These are phyloP conservation scores for Drosophila siamana DNA, from an alignment of 2,888 invertebrate genomes.

Conservation along the genomic window DNA sequence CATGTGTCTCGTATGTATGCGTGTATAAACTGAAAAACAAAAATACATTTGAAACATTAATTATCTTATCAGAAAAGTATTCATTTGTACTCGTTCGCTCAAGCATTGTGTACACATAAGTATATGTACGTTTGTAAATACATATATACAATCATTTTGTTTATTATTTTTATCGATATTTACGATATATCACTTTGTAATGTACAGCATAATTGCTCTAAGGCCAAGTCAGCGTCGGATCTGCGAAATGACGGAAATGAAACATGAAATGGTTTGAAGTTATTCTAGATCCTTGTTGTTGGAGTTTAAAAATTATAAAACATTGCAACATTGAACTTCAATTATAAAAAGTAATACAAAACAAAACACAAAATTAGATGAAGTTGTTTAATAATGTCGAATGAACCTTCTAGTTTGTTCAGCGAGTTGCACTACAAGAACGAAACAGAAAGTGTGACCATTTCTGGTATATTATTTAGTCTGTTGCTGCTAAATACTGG, in stretches of 20 bases:
- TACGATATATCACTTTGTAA: neutral
- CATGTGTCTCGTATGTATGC: conserved; percentile 20
- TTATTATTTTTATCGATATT: conserved; percentile 26
- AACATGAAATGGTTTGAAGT: neutral
- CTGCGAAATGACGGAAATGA: conserved; percentile 4
- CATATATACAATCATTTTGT: conserved; percentile 22
- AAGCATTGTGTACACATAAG: conserved; percentile 28
- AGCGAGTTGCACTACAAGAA: neutral
- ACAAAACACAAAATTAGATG: neutral
- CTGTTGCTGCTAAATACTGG: neutral
- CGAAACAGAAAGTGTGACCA: neutral
- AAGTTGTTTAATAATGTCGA: neutral
- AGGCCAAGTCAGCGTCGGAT: neutral
- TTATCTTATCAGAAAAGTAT: conserved; percentile 56
- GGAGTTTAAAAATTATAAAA: neutral
- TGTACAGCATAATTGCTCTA: neutral
- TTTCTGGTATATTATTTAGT: neutral
- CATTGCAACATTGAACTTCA: neutral
- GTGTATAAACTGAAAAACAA: conserved; percentile 41
- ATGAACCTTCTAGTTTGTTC: neutral
- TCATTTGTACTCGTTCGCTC: conserved; percentile 51
- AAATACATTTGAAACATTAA: conserved; percentile 51
- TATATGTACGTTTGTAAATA: conserved; percentile 4
- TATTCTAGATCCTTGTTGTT: neutral
- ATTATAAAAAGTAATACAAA: neutral